Percentiles rank a stretch among this genome's conserved stretches.
Conservation (phyloP, 2,797 vertebrate species). For the Urophycis tenuis region DNA sequence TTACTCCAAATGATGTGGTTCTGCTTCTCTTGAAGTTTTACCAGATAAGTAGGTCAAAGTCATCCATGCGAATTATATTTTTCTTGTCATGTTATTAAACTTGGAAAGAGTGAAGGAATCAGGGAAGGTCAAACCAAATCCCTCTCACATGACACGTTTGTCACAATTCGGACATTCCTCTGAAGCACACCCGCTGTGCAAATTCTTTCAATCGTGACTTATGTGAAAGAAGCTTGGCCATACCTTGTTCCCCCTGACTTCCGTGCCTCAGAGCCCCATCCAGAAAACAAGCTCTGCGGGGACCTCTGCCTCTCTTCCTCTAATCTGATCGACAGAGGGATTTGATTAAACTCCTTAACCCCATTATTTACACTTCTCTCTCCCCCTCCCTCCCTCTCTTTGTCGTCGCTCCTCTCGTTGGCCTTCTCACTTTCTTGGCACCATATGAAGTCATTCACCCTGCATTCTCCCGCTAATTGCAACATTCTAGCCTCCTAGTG, state of each 20-base stretch:
- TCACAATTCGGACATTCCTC: not conserved
- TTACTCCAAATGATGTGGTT: not conserved
- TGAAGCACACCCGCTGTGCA: not conserved
- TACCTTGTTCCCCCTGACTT: not conserved
- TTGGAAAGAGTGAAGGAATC: not conserved
- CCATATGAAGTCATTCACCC: not conserved
- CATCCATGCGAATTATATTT: too few relatives aligned
- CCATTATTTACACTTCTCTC: conserved; percentile 38
- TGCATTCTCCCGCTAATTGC: conserved; percentile 55
- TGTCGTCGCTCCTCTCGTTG: not conserved
- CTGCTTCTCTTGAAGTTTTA: not conserved
- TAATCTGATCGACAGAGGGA: conserved; percentile 31
- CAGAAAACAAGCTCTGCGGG: not conserved
- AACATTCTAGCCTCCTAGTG: conserved; percentile 21
- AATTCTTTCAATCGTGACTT: not conserved
- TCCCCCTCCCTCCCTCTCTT: conserved; percentile 4
- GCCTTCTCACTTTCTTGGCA: conserved; percentile 21
- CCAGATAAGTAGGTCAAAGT: not conserved
- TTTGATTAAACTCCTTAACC: conserved; percentile 26
- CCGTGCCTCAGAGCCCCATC: not conserved
- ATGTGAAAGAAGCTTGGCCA: not conserved
- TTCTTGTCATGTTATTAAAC: not conserved
- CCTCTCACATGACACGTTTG: not conserved
- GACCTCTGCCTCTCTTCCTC: not conserved
- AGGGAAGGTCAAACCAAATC: not conserved